Evolutionary conservation across 2,113 vertebrate genomes (phyloP).

Genomic region (Tragelaphus strepsiceros): DNA sequence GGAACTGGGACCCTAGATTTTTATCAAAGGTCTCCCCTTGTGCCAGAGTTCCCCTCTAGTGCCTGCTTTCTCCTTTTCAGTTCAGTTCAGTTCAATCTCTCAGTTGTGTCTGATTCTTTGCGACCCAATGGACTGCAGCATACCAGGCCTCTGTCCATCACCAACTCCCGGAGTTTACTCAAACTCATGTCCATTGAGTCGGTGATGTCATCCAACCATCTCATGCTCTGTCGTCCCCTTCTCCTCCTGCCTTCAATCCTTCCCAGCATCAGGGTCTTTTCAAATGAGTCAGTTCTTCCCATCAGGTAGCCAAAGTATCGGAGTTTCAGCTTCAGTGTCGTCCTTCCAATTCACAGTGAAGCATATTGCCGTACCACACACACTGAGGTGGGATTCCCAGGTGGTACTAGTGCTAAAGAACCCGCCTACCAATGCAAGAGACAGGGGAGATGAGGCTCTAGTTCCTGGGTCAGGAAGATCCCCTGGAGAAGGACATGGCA

Average conservation of each 20-base stretch:
- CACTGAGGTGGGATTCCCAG: neutral
- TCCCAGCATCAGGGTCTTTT: neutral
- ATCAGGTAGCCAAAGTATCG: neutral
- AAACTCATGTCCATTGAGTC: neutral
- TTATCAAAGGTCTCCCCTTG: neutral
- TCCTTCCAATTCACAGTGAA: neutral
- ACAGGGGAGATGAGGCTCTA: neutral
- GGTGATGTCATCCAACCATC: neutral
- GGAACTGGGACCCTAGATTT: neutral
- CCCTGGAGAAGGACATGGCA: neutral
- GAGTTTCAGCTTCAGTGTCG: neutral
- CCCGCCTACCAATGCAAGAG: neutral
- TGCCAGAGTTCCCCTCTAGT: neutral
- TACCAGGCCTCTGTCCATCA: neutral
- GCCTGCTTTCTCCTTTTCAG: neutral
- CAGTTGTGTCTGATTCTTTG: neutral
- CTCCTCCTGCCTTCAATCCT: neutral
- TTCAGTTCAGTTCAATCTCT: neutral
- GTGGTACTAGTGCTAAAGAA: neutral
- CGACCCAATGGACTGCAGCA: rapidly evolving
- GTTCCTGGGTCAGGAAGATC: neutral
- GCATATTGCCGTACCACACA: neutral
- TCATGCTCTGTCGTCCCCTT: neutral
- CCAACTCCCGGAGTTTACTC: rapidly evolving
- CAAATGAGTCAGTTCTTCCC: neutral